Conservation (phyloP, 1,140 invertebrate species). For the Fragariocoptes setiger region DNA sequence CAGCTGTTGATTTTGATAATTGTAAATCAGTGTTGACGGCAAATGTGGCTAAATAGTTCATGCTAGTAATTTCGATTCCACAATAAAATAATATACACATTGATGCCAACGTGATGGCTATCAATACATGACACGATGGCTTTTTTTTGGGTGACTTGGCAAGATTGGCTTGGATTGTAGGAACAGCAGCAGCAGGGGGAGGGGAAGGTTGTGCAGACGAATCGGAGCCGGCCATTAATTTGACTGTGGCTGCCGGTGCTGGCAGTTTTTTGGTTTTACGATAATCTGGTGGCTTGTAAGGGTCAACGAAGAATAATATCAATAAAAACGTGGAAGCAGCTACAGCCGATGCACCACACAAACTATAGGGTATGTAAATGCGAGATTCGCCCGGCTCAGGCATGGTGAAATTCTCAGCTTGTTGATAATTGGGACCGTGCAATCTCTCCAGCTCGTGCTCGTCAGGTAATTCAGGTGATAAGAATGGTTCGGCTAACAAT, state of each 20-base stretch:
- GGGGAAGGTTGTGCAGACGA: too few relatives aligned
- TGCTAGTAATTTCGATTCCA: conserved; percentile 6
- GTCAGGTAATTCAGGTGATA: conserved; percentile 10
- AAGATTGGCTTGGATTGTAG: too few relatives aligned
- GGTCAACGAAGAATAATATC: conserved; percentile 2
- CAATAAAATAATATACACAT: conserved; percentile 6
- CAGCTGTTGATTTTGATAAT: conserved; percentile 5
- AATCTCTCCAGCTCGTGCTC: not conserved
- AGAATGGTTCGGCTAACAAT: conserved; percentile 20
- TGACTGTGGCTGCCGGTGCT: too few relatives aligned
- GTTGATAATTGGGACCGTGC: not conserved
- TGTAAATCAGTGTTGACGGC: conserved; percentile 5
- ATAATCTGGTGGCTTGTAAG: conserved; percentile 6
- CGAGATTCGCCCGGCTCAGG: conserved; percentile 3
- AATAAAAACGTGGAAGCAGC: not conserved
- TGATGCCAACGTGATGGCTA: conserved; percentile 4
- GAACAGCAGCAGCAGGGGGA: too few relatives aligned
- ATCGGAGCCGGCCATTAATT: too few relatives aligned
- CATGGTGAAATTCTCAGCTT: not conserved
- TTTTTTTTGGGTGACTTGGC: too few relatives aligned
- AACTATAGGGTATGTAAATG: conserved; percentile 7
- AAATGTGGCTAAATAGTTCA: conserved; percentile 8
- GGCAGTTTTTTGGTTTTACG: too few relatives aligned
- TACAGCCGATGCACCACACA: conserved; percentile 4
- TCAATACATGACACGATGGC: not conserved